Conservation (phyloP, 2,888 invertebrate species). For the Lochmaea capreae region DNA sequence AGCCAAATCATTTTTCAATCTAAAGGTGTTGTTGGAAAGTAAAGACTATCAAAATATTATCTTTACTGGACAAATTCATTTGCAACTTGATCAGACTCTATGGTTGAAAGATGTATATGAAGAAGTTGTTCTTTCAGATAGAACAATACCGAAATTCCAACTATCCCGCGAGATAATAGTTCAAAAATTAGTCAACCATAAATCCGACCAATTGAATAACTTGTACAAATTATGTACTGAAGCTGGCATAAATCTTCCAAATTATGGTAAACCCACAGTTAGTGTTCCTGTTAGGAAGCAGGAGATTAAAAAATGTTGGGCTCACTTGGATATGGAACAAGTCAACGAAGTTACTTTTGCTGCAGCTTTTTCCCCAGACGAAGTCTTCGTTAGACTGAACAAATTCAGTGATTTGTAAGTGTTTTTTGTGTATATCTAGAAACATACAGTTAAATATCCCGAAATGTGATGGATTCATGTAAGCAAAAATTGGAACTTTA, state of each 20-base stretch:
- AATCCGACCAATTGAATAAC: constrained; percentile 57
- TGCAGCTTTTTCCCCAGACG: constrained; percentile 65
- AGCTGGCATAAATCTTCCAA: constrained; percentile 58
- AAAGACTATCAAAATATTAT: constrained; percentile 49
- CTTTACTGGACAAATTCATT: constrained; percentile 66
- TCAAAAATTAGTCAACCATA: constrained; percentile 60
- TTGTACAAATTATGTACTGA: constrained; percentile 67
- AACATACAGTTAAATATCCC: too few relatives aligned
- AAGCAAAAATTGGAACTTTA: too few relatives aligned
- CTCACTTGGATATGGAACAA: constrained; percentile 65
- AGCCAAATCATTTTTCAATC: constrained; percentile 41
- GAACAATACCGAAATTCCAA: constrained; percentile 68
- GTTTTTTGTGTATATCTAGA: not conserved
- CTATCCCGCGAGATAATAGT: constrained; percentile 69
- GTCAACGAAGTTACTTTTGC: constrained; percentile 66
- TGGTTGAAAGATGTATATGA: constrained; percentile 75
- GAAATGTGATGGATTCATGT: too few relatives aligned
- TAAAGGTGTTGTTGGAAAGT: constrained; percentile 46
- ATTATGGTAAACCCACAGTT: constrained; percentile 44
- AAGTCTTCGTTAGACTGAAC: constrained; percentile 67
- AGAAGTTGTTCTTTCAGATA: constrained; percentile 67
- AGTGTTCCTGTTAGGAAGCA: constrained; percentile 9
- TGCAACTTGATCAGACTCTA: constrained; percentile 72
- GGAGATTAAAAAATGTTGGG: constrained; percentile 64
- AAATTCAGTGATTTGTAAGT: constrained; percentile 66